Base-by-base conservation (phyloP, 2,113 vertebrate genomes). In the Atrichornis clamosus region DNA sequence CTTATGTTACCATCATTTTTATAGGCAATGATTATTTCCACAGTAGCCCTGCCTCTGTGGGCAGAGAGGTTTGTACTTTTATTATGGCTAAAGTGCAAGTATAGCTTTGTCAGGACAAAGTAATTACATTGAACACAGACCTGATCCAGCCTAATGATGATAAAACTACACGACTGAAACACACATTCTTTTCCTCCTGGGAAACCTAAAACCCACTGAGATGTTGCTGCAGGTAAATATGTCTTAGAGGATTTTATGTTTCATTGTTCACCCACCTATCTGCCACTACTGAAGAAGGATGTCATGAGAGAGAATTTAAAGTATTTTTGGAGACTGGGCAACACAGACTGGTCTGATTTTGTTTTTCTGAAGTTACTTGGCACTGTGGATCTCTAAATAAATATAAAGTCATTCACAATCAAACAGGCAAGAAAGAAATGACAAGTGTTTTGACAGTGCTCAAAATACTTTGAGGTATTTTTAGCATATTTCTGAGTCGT, bases 391-490 rank as follows among this genome's bases (percentile, higher is more conserved):
- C 87, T 96, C 95, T 93, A 96, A 97, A 96, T 96, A 97, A 98
- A 98, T 97, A 97, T 78, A 74, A 96, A 97, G 97, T 97, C 97
- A 97, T 74, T 85, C 93, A 86, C 96, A 97, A 97, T 97, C 97
- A 97, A 97, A 97, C 7, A 94, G 42, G 67, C 94, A 96, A 97
- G 94, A 78, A 84, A 97, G 95, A 97, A 97, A 97, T 98, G 95
- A 96, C 97, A 98, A 97, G 97, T 95, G 92, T 98, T 98, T 97
- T 98, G 97, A 97, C 97, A 97, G 97, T 87, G 96, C 93, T 97
- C 91, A 91, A 96, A 98, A 97, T 97, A 97, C 96, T 98, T 97
- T 97, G 97, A 98, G 97, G 98, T 98, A 97, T 98, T 98, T 97
- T 98, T 98, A 98, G 98, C 97, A 82, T 98, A 98, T 98, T 98